Evolutionary conservation across 2,888 invertebrate species (phyloP).

Genomic region (Anodontia alba): DNA sequence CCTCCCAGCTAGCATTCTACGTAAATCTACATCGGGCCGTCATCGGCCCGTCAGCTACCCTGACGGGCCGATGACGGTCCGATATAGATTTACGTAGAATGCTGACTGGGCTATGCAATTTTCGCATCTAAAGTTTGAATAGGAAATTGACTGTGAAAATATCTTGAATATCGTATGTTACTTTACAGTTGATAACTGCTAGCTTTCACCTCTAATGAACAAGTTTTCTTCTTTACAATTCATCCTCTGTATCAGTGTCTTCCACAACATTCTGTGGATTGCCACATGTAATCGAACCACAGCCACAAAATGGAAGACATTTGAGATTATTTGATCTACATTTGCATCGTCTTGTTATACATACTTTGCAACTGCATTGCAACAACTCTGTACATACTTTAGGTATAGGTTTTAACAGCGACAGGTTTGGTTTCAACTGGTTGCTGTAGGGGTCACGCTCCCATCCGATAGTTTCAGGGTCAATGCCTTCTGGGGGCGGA

Average conservation of each 20-base stretch:
- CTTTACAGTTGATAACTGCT: not conserved
- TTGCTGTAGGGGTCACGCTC: not conserved
- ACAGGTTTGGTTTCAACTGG: slow-evolving; percentile 8
- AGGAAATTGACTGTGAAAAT: not conserved
- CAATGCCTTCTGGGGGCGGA: not conserved
- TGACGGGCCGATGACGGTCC: too few relatives aligned
- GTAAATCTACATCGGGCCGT: too few relatives aligned
- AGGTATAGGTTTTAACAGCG: not conserved
- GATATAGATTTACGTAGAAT: too few relatives aligned
- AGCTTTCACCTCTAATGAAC: not conserved
- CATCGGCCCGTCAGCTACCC: too few relatives aligned
- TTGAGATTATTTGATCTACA: slow-evolving; percentile 11
- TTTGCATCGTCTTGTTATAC: slow-evolving; percentile 4
- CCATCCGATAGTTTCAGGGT: not conserved
- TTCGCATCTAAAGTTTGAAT: not conserved
- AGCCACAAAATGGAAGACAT: not conserved
- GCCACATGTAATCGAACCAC: not conserved
- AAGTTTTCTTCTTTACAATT: not conserved
- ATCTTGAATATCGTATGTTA: not conserved
- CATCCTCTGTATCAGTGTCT: slow-evolving; percentile 3
- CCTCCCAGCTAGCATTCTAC: too few relatives aligned
- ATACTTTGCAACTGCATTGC: slow-evolving; percentile 3
- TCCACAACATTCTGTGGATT: slow-evolving; percentile 1
- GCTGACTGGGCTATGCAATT: not conserved
- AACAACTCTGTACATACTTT: not conserved